phyloP scores from a whole-genome alignment of 37 sponge, comb jelly and placozoan genomes.

The Chondrosia reniformis region DNA sequence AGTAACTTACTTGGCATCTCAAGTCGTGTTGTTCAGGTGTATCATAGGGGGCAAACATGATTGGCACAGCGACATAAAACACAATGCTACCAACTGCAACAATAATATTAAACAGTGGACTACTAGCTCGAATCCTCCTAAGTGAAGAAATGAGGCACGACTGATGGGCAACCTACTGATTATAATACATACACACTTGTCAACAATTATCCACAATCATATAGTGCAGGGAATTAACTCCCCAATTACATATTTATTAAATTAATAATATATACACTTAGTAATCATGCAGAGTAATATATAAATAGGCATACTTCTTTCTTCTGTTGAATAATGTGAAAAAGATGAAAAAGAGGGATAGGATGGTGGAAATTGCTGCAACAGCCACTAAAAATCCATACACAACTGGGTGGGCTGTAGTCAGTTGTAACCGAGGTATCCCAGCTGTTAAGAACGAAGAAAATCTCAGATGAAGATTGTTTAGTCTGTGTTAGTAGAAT shows the following conservation, averaged over 20 bases:
- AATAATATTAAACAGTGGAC: not conserved
- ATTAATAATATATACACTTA: not conserved
- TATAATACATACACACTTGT: not conserved
- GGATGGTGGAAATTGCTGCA: not conserved
- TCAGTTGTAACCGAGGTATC: not conserved
- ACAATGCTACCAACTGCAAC: not conserved
- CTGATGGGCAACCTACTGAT: too few species aligned
- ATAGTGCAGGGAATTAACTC: not conserved
- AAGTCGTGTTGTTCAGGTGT: not conserved
- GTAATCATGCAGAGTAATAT: not conserved
- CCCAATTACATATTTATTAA: not conserved
- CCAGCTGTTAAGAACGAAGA: too few species aligned
- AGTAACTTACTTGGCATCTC: not conserved
- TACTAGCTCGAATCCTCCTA: not conserved
- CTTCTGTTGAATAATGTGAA: slow-evolving; percentile 7
- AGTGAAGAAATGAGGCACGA: not conserved
- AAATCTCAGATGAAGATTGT: too few species aligned
- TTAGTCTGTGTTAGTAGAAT: too few species aligned
- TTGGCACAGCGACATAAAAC: not conserved
- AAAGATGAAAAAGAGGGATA: slow-evolving; percentile 5
- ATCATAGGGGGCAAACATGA: not conserved
- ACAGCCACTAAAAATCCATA: not conserved
- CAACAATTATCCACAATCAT: not conserved
- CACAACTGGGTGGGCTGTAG: not conserved
- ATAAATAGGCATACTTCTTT: not conserved